A percentile compares a stretch with the other conserved stretches of the same genome.
Evolutionary conservation across 2,888 invertebrate species (phyloP).

Genomic region (Leuctra nigra): DNA sequence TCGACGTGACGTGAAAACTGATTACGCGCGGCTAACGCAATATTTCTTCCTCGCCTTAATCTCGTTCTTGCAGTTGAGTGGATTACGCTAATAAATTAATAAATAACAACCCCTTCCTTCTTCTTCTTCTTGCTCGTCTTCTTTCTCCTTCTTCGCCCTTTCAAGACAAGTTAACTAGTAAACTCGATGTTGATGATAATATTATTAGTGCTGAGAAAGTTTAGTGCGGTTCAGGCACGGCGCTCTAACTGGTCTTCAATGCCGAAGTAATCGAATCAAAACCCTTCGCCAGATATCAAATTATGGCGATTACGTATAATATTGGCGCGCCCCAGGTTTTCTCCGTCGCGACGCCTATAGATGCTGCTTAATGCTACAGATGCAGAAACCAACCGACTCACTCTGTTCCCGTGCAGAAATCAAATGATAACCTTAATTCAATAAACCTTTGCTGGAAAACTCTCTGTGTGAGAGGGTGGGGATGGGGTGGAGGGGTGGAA

Average conservation of each 20-base stretch:
- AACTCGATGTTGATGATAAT: slow-evolving; percentile 17
- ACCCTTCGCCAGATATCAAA: slow-evolving; percentile 39
- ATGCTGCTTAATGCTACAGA: slow-evolving; percentile 13
- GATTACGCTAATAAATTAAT: slow-evolving; percentile 16
- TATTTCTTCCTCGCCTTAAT: slow-evolving; percentile 6
- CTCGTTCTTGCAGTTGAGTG: slow-evolving; percentile 4
- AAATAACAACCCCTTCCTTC: slow-evolving; percentile 17
- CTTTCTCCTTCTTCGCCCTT: slow-evolving; percentile 4
- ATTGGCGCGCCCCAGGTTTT: slow-evolving; percentile 39
- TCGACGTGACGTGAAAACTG: slow-evolving; percentile 20
- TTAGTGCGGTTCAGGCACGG: background rate
- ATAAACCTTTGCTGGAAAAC: slow-evolving; percentile 42
- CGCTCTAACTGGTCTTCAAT: slow-evolving; percentile 18
- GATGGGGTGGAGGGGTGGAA: slow-evolving; percentile 40
- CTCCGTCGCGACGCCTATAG: slow-evolving; percentile 31
- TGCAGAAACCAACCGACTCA: slow-evolving; percentile 27
- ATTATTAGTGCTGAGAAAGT: slow-evolving; percentile 14
- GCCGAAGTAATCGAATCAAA: slow-evolving; percentile 40
- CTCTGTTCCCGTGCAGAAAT: slow-evolving; percentile 47
- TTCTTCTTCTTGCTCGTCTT: no score
- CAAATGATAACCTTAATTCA: slow-evolving; percentile 75
- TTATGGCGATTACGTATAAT: slow-evolving; percentile 43
- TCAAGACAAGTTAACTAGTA: slow-evolving; percentile 7
- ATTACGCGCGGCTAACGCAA: slow-evolving; percentile 9
- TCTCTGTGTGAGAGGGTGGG: slow-evolving; percentile 34